These are phyloP conservation scores for Ophion costatus DNA, from an alignment of 2,888 invertebrate species.

Conservation along the genomic window DNA sequence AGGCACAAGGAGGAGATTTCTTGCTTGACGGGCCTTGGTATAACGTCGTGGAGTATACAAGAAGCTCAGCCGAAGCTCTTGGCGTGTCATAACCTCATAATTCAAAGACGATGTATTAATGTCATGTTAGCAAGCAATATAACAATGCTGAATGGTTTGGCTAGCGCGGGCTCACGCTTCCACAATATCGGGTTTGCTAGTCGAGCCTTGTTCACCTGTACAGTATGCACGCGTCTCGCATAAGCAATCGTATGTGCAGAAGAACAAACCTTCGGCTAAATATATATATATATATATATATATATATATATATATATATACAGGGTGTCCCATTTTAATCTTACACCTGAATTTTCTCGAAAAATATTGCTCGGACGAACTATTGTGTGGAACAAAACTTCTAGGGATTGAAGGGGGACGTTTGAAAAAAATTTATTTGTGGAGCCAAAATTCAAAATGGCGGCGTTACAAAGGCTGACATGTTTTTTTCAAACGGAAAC, in stretches of 20 bases:
- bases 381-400: no score
- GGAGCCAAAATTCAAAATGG: no score
- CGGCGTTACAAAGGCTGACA: no score
- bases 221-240: constrained; percentile 52
- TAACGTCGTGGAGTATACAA: constrained; percentile 24
- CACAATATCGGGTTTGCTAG: constrained; percentile 64
- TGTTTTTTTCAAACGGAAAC: no score
- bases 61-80: constrained; percentile 48
- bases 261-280: constrained; percentile 16
- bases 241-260: constrained; percentile 39
- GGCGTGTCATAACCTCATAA: constrained; percentile 77
- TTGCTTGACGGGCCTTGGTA: constrained; percentile 5
- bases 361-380: no score
- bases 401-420: no score
- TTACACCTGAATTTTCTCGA: no score
- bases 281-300: background rate
- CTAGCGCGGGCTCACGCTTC: constrained; percentile 48
- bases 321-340: no score
- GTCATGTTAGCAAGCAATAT: constrained; percentile 80
- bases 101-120: constrained; percentile 79
- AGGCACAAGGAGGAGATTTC: background rate
- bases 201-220: constrained; percentile 58
- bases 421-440: no score
- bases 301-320: no score
- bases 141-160: constrained; percentile 74